Percentiles rank a stretch among this genome's conserved stretches.
Evolutionary conservation across 1,140 invertebrate genomes (phyloP).

Genomic region (Nasonia longicornis): DNA sequence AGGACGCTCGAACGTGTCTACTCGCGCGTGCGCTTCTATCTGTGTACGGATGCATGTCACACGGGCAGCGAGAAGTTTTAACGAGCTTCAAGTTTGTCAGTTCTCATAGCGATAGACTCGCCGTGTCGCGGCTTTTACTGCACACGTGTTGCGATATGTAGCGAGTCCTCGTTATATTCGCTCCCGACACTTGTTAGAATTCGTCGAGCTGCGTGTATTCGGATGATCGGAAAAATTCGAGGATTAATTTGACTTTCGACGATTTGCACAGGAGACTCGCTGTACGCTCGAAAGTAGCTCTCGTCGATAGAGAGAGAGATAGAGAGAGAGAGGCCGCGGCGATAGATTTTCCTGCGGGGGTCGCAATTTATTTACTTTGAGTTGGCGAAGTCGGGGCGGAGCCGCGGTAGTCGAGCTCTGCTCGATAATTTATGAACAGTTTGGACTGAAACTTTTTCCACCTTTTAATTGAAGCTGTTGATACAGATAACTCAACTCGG

Average conservation of each 20-base stretch:
- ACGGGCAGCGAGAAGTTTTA: constrained; percentile 52
- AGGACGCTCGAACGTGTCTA: neutral
- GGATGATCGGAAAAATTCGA: constrained; percentile 26
- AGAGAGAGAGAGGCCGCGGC: no score
- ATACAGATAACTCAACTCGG: neutral
- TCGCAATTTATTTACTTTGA: constrained; percentile 15
- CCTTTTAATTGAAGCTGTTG: neutral
- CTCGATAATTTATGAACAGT: constrained; percentile 25
- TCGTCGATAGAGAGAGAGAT: neutral
- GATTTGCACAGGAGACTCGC: neutral
- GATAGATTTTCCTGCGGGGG: neutral
- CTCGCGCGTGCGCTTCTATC: neutral
- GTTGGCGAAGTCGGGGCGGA: constrained; percentile 1
- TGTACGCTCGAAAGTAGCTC: neutral
- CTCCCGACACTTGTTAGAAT: neutral
- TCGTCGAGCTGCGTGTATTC: neutral
- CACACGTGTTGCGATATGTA: neutral
- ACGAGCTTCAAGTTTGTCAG: constrained; percentile 52
- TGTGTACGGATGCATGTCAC: neutral
- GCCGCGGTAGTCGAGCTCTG: neutral
- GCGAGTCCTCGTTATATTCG: constrained; percentile 9
- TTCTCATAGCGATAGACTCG: constrained; percentile 7
- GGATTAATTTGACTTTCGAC: constrained; percentile 22
- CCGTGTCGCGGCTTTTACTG: constrained; percentile 9
- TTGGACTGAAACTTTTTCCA: neutral